phyloP scores from a whole-genome alignment of 2,797 vertebrate genomes.

The Enteromius viviparus region DNA sequence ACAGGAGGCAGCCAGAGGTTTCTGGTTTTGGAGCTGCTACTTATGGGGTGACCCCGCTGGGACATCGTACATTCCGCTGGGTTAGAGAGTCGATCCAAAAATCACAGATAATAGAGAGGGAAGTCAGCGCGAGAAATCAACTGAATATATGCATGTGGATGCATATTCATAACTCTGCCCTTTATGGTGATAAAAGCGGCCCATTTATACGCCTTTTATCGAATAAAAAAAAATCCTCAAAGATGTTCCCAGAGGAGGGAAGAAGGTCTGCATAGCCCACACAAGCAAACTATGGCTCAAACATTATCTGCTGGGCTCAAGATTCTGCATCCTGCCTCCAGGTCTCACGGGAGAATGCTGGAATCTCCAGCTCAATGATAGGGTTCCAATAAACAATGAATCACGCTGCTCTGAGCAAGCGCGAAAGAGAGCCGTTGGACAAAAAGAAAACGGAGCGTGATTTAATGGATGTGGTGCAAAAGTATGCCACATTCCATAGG shows the following conservation, averaged over 20 bases:
- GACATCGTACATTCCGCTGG: conserved; percentile 50
- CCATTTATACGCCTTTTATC: conserved; percentile 43
- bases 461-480: conserved; percentile 45
- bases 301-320: conserved; percentile 82
- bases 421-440: conserved; percentile 58
- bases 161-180: conserved; percentile 54
- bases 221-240: conserved; percentile 52
- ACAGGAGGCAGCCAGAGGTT: conserved; percentile 56
- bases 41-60: conserved; percentile 54
- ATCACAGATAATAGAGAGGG: conserved; percentile 54
- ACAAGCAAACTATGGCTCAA: conserved; percentile 72
- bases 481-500: conserved; percentile 51
- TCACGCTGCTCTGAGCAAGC: conserved; percentile 71
- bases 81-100: conserved; percentile 48
- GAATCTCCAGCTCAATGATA: conserved; percentile 81
- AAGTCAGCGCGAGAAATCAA: conserved; percentile 39
- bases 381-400: conserved; percentile 78
- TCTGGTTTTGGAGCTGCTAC: conserved; percentile 52
- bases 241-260: conserved; percentile 52
- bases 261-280: conserved; percentile 57
- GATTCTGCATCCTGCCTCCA: conserved; percentile 83
- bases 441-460: conserved; percentile 47
- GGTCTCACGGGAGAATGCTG: conserved; percentile 82
- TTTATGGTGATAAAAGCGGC: conserved; percentile 51
- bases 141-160: conserved; percentile 41